These are phyloP conservation scores for Halictus rubicundus DNA, from an alignment of 1,140 invertebrate species.

Conservation along the genomic window DNA sequence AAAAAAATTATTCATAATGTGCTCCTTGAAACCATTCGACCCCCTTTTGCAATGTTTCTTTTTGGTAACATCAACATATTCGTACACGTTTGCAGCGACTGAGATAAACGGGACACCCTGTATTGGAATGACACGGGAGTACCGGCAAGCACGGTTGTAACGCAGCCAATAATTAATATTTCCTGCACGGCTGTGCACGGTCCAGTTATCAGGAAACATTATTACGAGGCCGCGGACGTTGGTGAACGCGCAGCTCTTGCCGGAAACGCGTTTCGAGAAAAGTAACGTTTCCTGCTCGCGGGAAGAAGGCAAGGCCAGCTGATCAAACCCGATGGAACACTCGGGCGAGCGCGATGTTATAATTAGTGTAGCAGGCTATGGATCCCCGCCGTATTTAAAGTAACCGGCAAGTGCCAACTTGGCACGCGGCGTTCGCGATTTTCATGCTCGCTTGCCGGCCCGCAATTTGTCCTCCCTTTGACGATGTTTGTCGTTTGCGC, in stretches of 20 bases:
- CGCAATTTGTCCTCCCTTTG: slow-evolving; percentile 14
- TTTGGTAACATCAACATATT: too few relatives aligned
- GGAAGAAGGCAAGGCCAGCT: neutral
- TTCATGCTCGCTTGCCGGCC: slow-evolving; percentile 10
- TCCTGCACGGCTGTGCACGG: slow-evolving; percentile 1
- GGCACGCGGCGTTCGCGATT: slow-evolving; percentile 27
- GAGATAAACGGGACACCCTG: neutral
- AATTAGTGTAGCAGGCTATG: slow-evolving; percentile 38
- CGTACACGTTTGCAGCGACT: too few relatives aligned
- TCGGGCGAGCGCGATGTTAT: slow-evolving; percentile 29
- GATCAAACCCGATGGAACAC: neutral
- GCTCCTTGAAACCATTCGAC: too few relatives aligned
- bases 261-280: neutral
- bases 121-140: slow-evolving; percentile 13
- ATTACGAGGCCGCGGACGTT: neutral
- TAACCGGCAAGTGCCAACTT: slow-evolving; percentile 18
- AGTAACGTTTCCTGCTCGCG: neutral
- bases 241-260: neutral
- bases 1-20: too few relatives aligned
- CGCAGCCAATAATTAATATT: slow-evolving; percentile 27
- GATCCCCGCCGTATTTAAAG: slow-evolving; percentile 23
- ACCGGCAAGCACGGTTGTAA: neutral
- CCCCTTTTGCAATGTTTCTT: too few relatives aligned
- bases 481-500: neutral
- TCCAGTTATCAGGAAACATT: slow-evolving; percentile 4